These are phyloP conservation scores for Carabus problematicus DNA, from an alignment of 2,888 invertebrate species.

Conservation along the genomic window DNA sequence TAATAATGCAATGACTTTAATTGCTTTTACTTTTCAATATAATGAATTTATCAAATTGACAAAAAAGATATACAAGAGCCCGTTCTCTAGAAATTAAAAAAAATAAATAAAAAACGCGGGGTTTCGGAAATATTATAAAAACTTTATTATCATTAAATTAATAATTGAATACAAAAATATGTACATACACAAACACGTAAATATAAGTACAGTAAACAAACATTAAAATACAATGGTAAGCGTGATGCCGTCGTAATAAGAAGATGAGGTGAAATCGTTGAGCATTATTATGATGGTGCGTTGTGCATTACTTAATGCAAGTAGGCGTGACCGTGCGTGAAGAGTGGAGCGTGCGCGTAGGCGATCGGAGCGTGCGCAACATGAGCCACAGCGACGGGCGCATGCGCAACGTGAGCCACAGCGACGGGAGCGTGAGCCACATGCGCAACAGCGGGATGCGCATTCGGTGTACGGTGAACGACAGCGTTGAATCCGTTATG, in stretches of 20 bases:
- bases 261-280: conserved; percentile 26
- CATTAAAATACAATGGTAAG: conserved; percentile 27
- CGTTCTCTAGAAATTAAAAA: no score
- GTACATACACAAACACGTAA: conserved; percentile 10
- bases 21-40: no score
- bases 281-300: not conserved
- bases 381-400: conserved; percentile 45
- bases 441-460: conserved; percentile 44
- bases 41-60: no score
- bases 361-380: conserved; percentile 46
- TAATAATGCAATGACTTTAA: no score
- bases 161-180: conserved; percentile 20
- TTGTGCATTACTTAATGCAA: no score
- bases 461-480: conserved; percentile 34
- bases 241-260: conserved; percentile 13
- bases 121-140: conserved; percentile 17
- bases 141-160: conserved; percentile 29
- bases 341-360: conserved; percentile 40
- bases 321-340: not conserved
- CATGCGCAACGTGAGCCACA: conserved; percentile 43
- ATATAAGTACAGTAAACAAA: conserved; percentile 5
- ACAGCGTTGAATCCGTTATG: conserved; percentile 39
- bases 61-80: no score
- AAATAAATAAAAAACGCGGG: not conserved
- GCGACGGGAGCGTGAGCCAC: conserved; percentile 56